phyloP scores from a whole-genome alignment of 2,888 invertebrate species.

The Drosophila mayaguana region DNA sequence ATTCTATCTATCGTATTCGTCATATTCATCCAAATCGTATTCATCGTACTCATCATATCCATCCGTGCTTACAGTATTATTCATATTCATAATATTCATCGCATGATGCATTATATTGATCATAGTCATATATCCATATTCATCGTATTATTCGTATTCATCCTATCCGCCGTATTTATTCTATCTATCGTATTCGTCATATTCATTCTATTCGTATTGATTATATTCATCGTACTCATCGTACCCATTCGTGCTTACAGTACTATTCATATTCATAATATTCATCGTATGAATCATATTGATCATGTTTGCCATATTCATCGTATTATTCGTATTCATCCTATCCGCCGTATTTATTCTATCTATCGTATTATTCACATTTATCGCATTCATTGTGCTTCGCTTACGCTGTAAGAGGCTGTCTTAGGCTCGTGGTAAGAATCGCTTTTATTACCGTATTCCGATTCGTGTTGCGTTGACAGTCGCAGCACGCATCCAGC shows the following conservation, averaged over 20 bases:
- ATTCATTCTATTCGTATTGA: too few relatives aligned
- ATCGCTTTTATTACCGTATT: not conserved
- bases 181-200: not conserved
- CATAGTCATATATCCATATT: too few relatives aligned
- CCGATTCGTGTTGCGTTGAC: not conserved
- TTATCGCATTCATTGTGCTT: not conserved
- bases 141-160: too few relatives aligned
- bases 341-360: too few relatives aligned
- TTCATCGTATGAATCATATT: not conserved
- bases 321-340: not conserved
- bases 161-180: not conserved
- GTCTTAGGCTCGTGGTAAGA: not conserved
- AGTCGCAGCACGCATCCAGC: conserved; percentile 12
- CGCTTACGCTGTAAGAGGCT: not conserved
- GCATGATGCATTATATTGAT: too few relatives aligned
- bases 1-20: not conserved
- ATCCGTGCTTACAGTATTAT: too few relatives aligned
- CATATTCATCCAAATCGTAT: too few relatives aligned
- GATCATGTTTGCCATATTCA: not conserved
- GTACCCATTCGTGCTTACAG: too few relatives aligned
- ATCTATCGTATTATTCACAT: not conserved
- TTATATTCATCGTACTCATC: not conserved
- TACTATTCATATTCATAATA: too few relatives aligned
- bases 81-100: too few relatives aligned
- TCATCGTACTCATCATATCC: not conserved